Base-by-base conservation (phyloP, 2,797 vertebrate genomes). In the Myotis planiceps region DNA sequence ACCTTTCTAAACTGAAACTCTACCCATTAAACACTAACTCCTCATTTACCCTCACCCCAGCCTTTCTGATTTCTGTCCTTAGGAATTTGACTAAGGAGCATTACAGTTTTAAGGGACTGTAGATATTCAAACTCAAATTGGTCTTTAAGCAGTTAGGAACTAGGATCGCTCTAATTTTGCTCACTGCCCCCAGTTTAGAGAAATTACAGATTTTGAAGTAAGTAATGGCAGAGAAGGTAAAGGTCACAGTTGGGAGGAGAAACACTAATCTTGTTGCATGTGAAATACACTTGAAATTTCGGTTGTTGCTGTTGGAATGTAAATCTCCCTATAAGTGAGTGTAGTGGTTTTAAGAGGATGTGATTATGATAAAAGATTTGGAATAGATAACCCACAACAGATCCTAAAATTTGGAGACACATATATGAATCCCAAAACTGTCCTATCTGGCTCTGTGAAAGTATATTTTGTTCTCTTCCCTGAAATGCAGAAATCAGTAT, bases 241-340 rank as follows among this genome's bases (percentile, higher is more conserved):
- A 92, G 47, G 47, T 86, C 88, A 63, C 82, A 89, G 19, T 89
- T 92, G 78, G 51, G 49, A 92, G 14, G 47, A 72, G 42, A 85
- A 12, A 72, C 25, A 42, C 18, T 80, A 29, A 86, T 92, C 53
- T 92, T 76, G 12, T 88, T 92, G 15, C 4, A 7, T 45, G 42
- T 51, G 34, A 79, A 88, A 37, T 32, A 49, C n/a, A 21, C 18
- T 51, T 88, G 34, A 60, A 78, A 21, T 95, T 89, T 74, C 34
- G 34, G 6, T 78, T 94, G 45, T 79, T 29, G 8, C 18, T 68
- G 84, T 92, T 92, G 55, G 72, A 74, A 68, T 88, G 49, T 39
- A 72, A 12, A 79, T 68, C 12, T 47, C 27, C 29, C 45, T 84
- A 5, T 51, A 66, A 51, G 23, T 55, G 9, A 49, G 18, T 65